Evolutionary conservation across 2,113 vertebrate species (phyloP).

Genomic region (Petrocephalus microphthalmus): DNA sequence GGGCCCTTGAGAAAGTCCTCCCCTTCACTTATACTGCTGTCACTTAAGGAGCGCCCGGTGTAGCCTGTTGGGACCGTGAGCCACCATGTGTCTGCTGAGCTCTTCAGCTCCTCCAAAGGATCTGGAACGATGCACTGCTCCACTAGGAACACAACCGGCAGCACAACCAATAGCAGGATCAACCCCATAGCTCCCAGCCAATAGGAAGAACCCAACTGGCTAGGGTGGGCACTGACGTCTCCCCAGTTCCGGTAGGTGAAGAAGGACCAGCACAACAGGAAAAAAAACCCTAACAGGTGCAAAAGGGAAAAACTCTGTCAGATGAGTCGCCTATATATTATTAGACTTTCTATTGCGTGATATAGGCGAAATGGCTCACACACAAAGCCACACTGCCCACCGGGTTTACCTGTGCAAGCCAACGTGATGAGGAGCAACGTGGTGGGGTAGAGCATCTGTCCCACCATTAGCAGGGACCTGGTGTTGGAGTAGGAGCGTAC

Average conservation of each 20-base stretch:
- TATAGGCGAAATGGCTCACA: neutral
- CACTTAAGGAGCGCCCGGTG: constrained; percentile 29
- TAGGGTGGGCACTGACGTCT: constrained; percentile 51
- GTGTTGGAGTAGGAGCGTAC: constrained; percentile 63
- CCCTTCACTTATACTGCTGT: neutral
- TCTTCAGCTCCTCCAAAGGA: constrained; percentile 52
- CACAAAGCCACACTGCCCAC: neutral
- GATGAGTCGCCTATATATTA: neutral
- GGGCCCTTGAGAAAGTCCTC: constrained; percentile 8
- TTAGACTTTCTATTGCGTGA: neutral
- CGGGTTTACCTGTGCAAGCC: constrained; percentile 53
- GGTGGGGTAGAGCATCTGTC: constrained; percentile 58
- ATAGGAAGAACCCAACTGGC: constrained; percentile 50
- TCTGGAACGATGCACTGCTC: constrained; percentile 53
- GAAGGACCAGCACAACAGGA: constrained; percentile 62
- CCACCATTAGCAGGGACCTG: constrained; percentile 55
- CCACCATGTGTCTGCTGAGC: constrained; percentile 37
- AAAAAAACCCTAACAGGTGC: constrained; percentile 59
- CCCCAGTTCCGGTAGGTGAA: constrained; percentile 59
- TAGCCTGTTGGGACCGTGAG: constrained; percentile 13
- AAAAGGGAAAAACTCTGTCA: neutral
- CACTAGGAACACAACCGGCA: constrained; percentile 42
- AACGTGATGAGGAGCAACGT: constrained; percentile 62
- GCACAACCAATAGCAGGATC: constrained; percentile 38
- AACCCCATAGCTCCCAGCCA: constrained; percentile 60